Base-by-base conservation (phyloP, 2,113 vertebrate species). In the Thalassarche chlororhynchos region DNA sequence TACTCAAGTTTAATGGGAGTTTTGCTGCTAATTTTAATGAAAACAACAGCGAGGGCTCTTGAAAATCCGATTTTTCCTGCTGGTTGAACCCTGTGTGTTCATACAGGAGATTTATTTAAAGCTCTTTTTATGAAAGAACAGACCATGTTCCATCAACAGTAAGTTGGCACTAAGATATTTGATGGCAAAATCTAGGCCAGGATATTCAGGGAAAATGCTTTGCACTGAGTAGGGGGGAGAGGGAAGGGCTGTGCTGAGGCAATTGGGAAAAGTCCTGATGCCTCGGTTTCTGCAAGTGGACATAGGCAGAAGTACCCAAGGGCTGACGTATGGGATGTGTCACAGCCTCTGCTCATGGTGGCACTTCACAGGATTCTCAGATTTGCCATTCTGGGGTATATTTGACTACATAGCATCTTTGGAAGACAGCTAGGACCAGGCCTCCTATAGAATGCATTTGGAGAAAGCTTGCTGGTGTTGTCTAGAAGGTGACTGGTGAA, bases 31-130 rank as follows among this genome's bases (percentile, higher is more conserved):
- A 91, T 85, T 90, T 91, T 83, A 66, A 91, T 86, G 78, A 90
- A 85, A 93, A 94, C 46, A 66, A 74, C 58, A 70, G 34, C 4
- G 9, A 94, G 12, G 12, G 31, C 46, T 88, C 78, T 80, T 84
- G 91, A 94, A 97, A 96, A 94, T 97, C 84, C 6, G 2, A 91
- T 88, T 93, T 95, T 92, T 82, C 75, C 66, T 93, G 57, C 55
- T 95, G 89, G 58, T 47, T 93, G 64, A 93, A 77, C 47, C 40
- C 79, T 66, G 18, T 70, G 32, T 86, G 31, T 95, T 96, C 84
- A 88, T 77, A 84, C 8, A 77, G 70, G 49, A 80, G 87, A 66
- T 95, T 96, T 97, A 90, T 92, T 94, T 95, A 95, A 96, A 95
- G 58, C 70, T 95, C 58, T 83, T 95, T 93, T 91, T 66, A 77